phyloP scores from a whole-genome alignment of 2,113 vertebrate species.

The Noturus placidus region DNA sequence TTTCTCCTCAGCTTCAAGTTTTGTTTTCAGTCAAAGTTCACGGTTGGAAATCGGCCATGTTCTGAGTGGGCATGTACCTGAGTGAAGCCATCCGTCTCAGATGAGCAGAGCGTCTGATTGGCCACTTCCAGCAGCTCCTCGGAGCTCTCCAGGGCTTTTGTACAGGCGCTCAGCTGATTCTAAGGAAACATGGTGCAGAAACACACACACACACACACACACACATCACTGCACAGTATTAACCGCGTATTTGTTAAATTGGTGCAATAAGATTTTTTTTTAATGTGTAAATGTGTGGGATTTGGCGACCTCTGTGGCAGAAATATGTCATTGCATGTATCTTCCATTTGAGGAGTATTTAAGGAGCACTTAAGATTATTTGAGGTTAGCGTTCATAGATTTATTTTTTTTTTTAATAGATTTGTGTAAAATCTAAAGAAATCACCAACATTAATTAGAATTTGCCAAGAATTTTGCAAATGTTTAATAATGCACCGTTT shows the following conservation, averaged over 20 bases:
- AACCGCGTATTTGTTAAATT: neutral
- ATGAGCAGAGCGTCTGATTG: slow-evolving; percentile 86
- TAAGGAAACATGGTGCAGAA: slow-evolving; percentile 53
- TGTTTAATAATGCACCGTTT: neutral
- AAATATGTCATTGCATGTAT: neutral
- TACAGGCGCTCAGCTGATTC: slow-evolving; percentile 87
- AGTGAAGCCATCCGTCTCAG: slow-evolving; percentile 77
- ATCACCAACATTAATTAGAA: neutral
- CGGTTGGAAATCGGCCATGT: too few relatives aligned
- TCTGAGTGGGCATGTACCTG: slow-evolving; percentile 72
- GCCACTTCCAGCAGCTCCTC: slow-evolving; percentile 92
- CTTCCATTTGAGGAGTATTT: neutral
- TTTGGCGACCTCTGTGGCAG: neutral
- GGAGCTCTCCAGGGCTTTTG: slow-evolving; percentile 91
- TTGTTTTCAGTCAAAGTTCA: neutral
- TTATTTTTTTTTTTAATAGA: neutral
- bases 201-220: slow-evolving; percentile 28
- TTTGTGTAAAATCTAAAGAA: neutral
- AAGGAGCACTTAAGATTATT: neutral
- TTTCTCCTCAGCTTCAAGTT: neutral
- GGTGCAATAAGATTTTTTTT: neutral
- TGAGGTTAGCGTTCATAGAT: neutral
- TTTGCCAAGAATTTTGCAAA: neutral
- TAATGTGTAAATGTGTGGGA: neutral
- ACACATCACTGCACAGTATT: neutral